Percentiles rank a stretch among this genome's conserved stretches.
Evolutionary conservation across 2,888 invertebrate genomes (phyloP).

Genomic region (Pheosia gnoma): DNA sequence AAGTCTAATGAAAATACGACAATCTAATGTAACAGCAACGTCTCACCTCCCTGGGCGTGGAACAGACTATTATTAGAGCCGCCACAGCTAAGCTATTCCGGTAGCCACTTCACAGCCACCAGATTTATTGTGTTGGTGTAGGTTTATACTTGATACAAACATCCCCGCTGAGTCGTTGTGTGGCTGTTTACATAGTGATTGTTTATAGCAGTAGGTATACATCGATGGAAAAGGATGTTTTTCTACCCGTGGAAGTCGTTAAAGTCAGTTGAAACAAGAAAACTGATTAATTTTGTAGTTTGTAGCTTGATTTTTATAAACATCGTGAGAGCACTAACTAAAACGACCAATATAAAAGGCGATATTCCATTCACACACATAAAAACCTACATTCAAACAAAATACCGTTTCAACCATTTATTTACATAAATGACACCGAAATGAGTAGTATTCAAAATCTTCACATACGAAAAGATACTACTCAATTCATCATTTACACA

Average conservation of each 20-base stretch:
- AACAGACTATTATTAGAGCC: neutral
- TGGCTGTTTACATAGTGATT: neutral
- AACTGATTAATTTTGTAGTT: too few relatives aligned
- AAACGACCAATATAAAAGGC: too few relatives aligned
- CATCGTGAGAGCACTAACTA: too few relatives aligned
- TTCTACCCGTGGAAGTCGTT: neutral
- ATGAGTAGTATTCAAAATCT: too few relatives aligned
- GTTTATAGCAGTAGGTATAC: neutral
- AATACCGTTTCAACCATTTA: too few relatives aligned
- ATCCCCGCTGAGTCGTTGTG: neutral
- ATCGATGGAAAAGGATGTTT: neutral
- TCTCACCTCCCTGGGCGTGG: neutral
- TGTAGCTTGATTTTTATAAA: too few relatives aligned
- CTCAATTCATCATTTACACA: neutral
- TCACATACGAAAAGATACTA: neutral
- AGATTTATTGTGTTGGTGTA: constrained; percentile 5
- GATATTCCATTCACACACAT: too few relatives aligned
- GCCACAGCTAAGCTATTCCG: neutral
- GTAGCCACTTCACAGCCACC: neutral
- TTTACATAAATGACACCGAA: too few relatives aligned
- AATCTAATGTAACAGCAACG: neutral
- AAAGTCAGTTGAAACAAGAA: too few relatives aligned
- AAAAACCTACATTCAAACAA: too few relatives aligned
- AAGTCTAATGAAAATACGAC: too few relatives aligned
- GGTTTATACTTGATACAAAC: constrained; percentile 1